Evolutionary conservation across 2,113 vertebrate genomes (phyloP).

Genomic region (Sterrhoptilus dennistouni): DNA sequence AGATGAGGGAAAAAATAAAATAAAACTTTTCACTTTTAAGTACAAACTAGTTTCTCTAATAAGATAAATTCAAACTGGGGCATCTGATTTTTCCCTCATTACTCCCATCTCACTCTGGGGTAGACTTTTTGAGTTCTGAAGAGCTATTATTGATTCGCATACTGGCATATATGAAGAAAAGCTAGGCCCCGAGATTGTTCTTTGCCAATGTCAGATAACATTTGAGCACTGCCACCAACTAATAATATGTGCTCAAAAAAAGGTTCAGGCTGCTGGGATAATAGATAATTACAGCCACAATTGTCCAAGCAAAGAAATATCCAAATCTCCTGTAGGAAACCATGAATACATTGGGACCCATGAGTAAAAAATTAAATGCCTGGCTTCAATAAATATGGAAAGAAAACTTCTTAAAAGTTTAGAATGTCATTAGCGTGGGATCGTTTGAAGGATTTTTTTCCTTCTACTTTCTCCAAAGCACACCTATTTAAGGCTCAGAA

Average conservation of each 20-base stretch:
- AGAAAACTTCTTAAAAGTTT: slow-evolving; percentile 65
- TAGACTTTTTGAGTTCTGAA: slow-evolving; percentile 35
- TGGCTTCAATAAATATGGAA: slow-evolving; percentile 55
- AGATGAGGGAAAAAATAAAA: background rate
- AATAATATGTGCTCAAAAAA: slow-evolving; percentile 38
- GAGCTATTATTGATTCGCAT: slow-evolving; percentile 37
- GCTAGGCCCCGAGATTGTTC: slow-evolving; percentile 19
- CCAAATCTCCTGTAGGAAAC: slow-evolving; percentile 50
- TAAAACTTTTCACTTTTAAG: background rate
- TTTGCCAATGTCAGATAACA: slow-evolving; percentile 31
- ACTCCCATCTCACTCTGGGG: slow-evolving; percentile 16
- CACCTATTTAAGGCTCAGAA: slow-evolving; percentile 49
- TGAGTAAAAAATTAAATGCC: slow-evolving; percentile 38
- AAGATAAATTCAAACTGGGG: background rate
- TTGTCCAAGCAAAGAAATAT: slow-evolving; percentile 50
- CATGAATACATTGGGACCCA: slow-evolving; percentile 3
- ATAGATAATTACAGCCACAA: slow-evolving; percentile 50
- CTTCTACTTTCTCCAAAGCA: slow-evolving; percentile 47
- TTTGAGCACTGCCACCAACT: slow-evolving; percentile 35
- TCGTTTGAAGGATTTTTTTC: slow-evolving; percentile 45
- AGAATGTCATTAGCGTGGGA: slow-evolving; percentile 28
- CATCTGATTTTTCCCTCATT: slow-evolving; percentile 39
- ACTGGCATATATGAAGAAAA: slow-evolving; percentile 36
- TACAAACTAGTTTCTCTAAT: slow-evolving; percentile 2
- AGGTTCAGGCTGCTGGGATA: slow-evolving; percentile 6